Conservation (phyloP, 2,113 vertebrate genomes). For the Heptranchias perlo region DNA sequence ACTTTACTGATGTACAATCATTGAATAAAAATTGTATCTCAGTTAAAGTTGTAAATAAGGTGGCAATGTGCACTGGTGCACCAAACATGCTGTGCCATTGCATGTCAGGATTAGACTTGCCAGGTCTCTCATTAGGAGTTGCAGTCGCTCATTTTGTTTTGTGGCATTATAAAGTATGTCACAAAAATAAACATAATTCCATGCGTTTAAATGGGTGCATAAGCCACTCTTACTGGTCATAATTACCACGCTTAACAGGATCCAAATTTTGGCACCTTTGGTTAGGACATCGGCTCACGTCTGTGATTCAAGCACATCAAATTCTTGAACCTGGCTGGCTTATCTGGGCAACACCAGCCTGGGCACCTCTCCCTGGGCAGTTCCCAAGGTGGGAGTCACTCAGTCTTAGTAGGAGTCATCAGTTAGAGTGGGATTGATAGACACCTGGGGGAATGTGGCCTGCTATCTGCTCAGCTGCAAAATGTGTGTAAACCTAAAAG, state of each 20-base stretch:
- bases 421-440: neutral
- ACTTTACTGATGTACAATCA: neutral
- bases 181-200: neutral
- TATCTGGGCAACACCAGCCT: conserved; percentile 7
- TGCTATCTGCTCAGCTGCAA: neutral
- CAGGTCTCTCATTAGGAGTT: neutral
- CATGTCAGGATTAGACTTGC: neutral
- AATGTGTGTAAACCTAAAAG: neutral
- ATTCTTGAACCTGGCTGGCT: neutral
- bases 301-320: neutral
- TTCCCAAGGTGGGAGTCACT: neutral
- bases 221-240: neutral
- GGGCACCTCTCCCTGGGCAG: neutral
- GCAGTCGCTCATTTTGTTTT: neutral
- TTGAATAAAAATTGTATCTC: neutral
- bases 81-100: neutral
- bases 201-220: neutral
- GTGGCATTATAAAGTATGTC: neutral
- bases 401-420: neutral
- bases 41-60: neutral
- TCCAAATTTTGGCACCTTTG: neutral
- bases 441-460: neutral
- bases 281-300: neutral
- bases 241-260: neutral
- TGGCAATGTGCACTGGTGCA: neutral